phyloP scores from a whole-genome alignment of 2,113 vertebrate species.

The Eulacestoma nigropectus region DNA sequence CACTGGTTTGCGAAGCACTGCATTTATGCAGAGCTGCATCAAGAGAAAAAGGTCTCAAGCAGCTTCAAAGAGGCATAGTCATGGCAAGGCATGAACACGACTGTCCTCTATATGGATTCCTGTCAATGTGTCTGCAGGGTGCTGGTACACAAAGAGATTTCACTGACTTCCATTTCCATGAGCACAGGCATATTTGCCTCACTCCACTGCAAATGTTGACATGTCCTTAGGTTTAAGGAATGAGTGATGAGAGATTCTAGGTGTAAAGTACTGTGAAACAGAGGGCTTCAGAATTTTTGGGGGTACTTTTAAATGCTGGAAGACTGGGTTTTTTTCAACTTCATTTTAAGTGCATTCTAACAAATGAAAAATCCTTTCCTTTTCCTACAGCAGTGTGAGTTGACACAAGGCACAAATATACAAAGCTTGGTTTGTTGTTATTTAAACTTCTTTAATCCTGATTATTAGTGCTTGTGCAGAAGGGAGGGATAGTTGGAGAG shows the following conservation, averaged over 20 bases:
- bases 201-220: neutral
- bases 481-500: constrained; percentile 23
- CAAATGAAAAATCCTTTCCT: neutral
- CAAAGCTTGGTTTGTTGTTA: constrained; percentile 26
- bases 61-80: neutral
- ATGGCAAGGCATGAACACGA: neutral
- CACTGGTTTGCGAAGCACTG: neutral
- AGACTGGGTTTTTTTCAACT: neutral
- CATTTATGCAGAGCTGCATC: neutral
- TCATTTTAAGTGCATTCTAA: neutral
- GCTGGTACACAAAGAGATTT: neutral
- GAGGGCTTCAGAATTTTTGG: neutral
- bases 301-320: neutral
- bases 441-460: constrained; percentile 40
- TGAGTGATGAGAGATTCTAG: neutral
- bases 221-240: neutral
- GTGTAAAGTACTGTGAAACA: neutral
- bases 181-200: neutral
- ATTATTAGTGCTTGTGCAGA: constrained; percentile 32
- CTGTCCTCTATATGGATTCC: neutral
- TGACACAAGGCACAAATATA: neutral
- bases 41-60: neutral
- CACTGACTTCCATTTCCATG: neutral
- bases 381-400: neutral
- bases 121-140: neutral